These are phyloP conservation scores for Clusia tigrina DNA, from an alignment of 2,888 invertebrate species.

Conservation along the genomic window DNA sequence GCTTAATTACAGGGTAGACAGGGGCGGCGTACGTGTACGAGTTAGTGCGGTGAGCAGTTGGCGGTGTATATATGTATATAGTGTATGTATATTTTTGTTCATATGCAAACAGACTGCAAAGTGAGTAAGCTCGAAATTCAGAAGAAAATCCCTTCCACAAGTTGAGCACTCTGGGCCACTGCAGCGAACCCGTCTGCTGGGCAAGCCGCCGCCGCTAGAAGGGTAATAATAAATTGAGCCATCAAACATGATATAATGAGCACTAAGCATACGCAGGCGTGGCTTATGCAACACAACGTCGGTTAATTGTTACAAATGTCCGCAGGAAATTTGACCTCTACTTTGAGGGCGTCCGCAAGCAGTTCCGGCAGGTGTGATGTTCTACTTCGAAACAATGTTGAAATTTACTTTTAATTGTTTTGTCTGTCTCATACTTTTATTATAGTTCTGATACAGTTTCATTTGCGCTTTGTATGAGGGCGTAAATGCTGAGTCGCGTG, in stretches of 20 bases:
- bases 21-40: background rate
- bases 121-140: too few relatives aligned
- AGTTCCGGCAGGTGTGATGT: background rate
- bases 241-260: slow-evolving; percentile 15
- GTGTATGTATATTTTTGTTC: too few relatives aligned
- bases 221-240: slow-evolving; percentile 21
- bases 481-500: background rate
- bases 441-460: background rate
- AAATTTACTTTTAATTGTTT: background rate
- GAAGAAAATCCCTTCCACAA: too few relatives aligned
- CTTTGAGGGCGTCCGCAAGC: background rate
- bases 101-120: too few relatives aligned
- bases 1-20: slow-evolving; percentile 4
- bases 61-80: too few relatives aligned
- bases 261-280: slow-evolving; percentile 12
- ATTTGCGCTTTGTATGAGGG: background rate
- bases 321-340: too few relatives aligned
- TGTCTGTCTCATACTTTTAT: background rate
- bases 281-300: slow-evolving; percentile 1
- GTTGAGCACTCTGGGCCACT: too few relatives aligned
- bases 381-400: background rate
- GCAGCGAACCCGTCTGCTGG: too few relatives aligned
- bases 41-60: background rate
- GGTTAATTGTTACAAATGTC: background rate
- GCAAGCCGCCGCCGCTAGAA: too few relatives aligned